Conservation (phyloP, 1,140 invertebrate genomes). For the Temnothorax nylanderi region DNA sequence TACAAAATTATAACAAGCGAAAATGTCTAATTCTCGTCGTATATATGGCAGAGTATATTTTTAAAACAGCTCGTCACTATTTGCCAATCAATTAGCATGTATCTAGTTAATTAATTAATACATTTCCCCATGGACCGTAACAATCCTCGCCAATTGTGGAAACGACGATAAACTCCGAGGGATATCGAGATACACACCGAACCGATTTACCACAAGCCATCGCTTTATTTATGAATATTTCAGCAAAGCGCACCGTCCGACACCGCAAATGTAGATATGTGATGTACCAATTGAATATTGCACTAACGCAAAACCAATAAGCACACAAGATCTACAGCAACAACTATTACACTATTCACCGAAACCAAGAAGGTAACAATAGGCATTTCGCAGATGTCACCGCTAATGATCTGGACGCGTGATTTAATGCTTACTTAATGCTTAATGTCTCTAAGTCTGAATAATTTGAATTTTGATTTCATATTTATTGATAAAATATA, state of each 20-base stretch:
- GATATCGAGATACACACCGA: slow-evolving; percentile 14
- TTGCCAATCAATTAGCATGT: slow-evolving; percentile 31
- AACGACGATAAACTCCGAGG: slow-evolving; percentile 38
- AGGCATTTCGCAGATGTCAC: no score
- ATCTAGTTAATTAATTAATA: slow-evolving; percentile 53
- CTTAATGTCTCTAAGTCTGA: no score
- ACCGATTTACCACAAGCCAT: slow-evolving; percentile 55
- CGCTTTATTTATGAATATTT: slow-evolving; percentile 48
- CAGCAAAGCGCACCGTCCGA: slow-evolving; percentile 1
- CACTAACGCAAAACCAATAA: not conserved
- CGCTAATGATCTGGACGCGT: no score
- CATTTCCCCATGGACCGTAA: slow-evolving; percentile 29
- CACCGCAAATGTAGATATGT: slow-evolving; percentile 9
- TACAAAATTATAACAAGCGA: not conserved
- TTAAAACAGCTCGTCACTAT: not conserved
- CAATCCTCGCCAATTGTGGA: slow-evolving; percentile 35
- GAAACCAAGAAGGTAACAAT: not conserved
- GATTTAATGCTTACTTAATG: no score
- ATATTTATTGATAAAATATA: not conserved
- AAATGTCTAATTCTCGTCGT: not conserved
- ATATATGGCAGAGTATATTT: not conserved
- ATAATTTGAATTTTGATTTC: not conserved
- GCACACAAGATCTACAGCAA: not conserved
- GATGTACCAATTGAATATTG: slow-evolving; percentile 16
- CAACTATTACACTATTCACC: not conserved